Base-by-base conservation (phyloP, 1,140 invertebrate genomes). In the Aradophagus sp. region DNA sequence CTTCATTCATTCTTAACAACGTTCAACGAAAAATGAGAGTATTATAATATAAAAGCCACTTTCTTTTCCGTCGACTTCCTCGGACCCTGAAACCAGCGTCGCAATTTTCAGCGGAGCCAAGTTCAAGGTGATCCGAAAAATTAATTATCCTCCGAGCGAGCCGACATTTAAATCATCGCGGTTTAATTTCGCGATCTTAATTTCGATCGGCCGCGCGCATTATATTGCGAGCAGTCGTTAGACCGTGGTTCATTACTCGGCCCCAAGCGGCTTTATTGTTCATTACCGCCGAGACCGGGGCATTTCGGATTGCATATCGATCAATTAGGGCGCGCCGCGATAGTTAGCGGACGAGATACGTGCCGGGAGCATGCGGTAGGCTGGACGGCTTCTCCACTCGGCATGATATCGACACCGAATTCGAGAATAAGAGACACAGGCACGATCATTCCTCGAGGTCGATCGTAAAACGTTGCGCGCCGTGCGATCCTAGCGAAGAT, bases 281-380 rank as follows among this genome's bases (percentile, higher is more conserved):
- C 73, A 75, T 74, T 77, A 75, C 67, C 23, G 34, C 72, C 66
- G 59, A 48, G 58, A 42, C 52, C 61, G 13, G 11, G 39, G 55
- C 55, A 72, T 73, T 75, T 74, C 42, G 62, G 52, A 73, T 74
- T 69, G 63, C 67, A 72, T 75, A 66, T 70, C 67, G 73, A 77
- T 78, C 75, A 75, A 78, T 77, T 76, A 75, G 69, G 36, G 29
- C 23, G 27, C 26, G 17, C 14, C 12, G 52, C 31, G 19, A 56
- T 65, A 41, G 53, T 44, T 56, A 44, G 50, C 29, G 10, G 13
- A 38, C 19, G 31, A 70, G 52, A 63, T 63, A 58, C 29, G 26
- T 26, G 5, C 8, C 13, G 29, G 12, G 20, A n/a, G 52, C 16
- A 15, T 58, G 59, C 44, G 55, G 50, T 61, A 45, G 27, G 35